These are phyloP conservation scores for Apostichopus japonicus DNA, from an alignment of 35 echinoderm and acorn worm genomes.

Conservation along the genomic window DNA sequence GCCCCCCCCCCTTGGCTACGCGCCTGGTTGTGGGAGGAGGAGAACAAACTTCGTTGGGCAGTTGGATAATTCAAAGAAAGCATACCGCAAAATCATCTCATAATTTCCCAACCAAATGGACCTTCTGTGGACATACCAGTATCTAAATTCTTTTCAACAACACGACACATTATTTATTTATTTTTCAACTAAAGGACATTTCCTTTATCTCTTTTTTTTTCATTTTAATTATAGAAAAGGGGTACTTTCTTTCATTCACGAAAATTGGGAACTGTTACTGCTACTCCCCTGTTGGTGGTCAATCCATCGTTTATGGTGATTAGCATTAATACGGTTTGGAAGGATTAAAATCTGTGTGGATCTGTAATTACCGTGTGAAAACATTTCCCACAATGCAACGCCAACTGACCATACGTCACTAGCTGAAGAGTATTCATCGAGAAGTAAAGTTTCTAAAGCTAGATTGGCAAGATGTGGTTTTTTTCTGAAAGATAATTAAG, in stretches of 20 bases:
- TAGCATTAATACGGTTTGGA: neutral
- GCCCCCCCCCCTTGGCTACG: too few species aligned
- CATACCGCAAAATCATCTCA: too few species aligned
- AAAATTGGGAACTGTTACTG: neutral
- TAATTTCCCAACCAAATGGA: too few species aligned
- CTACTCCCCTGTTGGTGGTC: too few species aligned
- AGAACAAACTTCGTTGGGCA: too few species aligned
- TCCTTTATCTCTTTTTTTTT: neutral
- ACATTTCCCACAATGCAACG: neutral
- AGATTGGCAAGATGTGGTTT: neutral
- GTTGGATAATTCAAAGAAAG: too few species aligned
- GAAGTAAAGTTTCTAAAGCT: neutral
- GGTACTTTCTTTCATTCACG: neutral
- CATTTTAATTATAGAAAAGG: neutral
- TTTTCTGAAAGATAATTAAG: neutral
- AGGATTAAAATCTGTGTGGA: neutral
- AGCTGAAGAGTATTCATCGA: neutral
- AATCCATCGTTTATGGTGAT: neutral
- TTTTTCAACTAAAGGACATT: neutral
- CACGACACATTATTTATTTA: too few species aligned
- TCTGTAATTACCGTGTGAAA: neutral
- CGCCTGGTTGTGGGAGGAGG: too few species aligned
- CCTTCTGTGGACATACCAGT: too few species aligned
- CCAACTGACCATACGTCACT: constrained; percentile 15
- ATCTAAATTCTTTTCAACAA: too few species aligned